phyloP scores from a whole-genome alignment of 2,888 invertebrate species.

The Drosophila nr. perissopoda region DNA sequence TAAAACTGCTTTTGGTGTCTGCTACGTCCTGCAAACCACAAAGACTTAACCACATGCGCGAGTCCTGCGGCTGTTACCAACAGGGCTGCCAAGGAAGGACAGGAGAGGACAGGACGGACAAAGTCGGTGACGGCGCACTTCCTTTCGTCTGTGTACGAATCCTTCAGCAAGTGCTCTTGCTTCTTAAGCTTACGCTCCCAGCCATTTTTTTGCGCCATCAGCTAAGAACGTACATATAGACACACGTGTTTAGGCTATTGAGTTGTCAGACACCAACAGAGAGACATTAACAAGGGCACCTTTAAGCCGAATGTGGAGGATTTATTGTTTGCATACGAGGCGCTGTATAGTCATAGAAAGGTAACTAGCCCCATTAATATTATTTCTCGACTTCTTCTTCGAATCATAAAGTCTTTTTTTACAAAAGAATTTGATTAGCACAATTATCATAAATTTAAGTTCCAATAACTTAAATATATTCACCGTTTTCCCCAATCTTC shows the following conservation, averaged over 20 bases:
- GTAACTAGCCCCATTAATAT: not conserved
- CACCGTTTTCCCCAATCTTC: not conserved
- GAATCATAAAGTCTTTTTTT: not conserved
- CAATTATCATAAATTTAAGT: not conserved
- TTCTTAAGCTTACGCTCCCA: conserved; percentile 47
- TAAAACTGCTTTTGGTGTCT: conserved; percentile 65
- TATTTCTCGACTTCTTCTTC: not conserved
- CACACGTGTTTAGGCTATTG: conserved; percentile 24
- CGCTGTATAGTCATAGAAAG: not conserved
- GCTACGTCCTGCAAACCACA: conserved; percentile 32
- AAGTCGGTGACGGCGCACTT: conserved; percentile 1
- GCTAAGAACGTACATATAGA: conserved; percentile 13
- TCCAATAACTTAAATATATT: not conserved
- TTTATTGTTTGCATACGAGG: conserved; percentile 58
- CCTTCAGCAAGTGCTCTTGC: conserved; percentile 10
- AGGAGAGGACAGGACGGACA: not conserved
- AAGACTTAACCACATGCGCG: conserved; percentile 29
- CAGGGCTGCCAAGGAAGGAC: not conserved
- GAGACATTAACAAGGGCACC: conserved; percentile 28
- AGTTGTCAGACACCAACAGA: conserved; percentile 25
- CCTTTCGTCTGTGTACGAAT: conserved; percentile 13
- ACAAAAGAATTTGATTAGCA: not conserved
- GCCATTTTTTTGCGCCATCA: conserved; percentile 51
- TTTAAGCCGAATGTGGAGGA: conserved; percentile 45
- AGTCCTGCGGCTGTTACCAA: conserved; percentile 8